Conservation (phyloP, 2,797 vertebrate species). For the Cirrhinus molitorella region DNA sequence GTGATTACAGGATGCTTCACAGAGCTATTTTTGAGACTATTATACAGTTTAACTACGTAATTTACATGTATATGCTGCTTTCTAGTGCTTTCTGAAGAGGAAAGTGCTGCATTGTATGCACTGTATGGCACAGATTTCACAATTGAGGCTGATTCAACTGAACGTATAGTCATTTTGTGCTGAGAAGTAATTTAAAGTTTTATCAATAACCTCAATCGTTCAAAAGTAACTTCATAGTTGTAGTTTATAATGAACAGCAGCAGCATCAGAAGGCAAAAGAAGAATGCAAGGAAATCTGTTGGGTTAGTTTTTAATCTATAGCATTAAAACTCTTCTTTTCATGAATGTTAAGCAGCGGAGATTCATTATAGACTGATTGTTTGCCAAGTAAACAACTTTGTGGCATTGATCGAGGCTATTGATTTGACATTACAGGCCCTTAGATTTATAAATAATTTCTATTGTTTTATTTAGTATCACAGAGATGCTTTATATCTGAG, state of each 20-base stretch:
- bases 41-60: background rate
- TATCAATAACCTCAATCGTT: background rate
- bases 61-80: background rate
- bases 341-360: slow-evolving; percentile 8
- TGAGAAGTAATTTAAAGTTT: background rate
- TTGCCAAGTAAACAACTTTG: slow-evolving; percentile 17
- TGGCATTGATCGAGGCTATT: slow-evolving; percentile 39
- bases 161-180: background rate
- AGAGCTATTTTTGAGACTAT: background rate
- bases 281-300: background rate
- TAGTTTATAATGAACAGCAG: background rate
- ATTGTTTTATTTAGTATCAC: background rate
- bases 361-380: slow-evolving; percentile 12
- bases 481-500: background rate
- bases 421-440: slow-evolving; percentile 5
- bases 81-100: background rate
- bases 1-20: background rate
- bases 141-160: background rate
- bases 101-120: background rate
- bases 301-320: background rate
- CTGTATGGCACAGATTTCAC: background rate
- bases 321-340: background rate
- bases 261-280: background rate
- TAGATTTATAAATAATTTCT: slow-evolving; percentile 14
- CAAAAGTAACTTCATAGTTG: background rate